A percentile compares a stretch with the other conserved stretches of the same genome.
Conservation (phyloP, 2,113 vertebrate species). For the Terrapene triunguis region DNA sequence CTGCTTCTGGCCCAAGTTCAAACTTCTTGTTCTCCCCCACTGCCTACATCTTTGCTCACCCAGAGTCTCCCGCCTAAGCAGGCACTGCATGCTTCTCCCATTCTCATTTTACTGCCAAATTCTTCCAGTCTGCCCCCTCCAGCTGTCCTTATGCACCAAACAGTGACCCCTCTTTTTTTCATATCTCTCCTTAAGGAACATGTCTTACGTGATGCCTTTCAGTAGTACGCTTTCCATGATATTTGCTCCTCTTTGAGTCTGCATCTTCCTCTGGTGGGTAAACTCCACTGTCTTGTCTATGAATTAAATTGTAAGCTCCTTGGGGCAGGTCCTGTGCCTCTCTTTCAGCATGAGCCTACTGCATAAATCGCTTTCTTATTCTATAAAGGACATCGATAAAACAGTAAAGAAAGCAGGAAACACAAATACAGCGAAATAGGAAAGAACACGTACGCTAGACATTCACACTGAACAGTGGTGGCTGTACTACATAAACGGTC, state of each 20-base stretch:
- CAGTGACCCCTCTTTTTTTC: neutral
- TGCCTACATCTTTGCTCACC: neutral
- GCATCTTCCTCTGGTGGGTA: accelerated
- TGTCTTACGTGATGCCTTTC: neutral
- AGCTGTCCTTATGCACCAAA: neutral
- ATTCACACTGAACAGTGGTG: neutral
- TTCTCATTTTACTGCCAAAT: neutral
- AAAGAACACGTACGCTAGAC: neutral
- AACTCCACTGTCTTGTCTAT: neutral
- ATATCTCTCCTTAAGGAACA: neutral
- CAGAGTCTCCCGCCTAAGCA: neutral
- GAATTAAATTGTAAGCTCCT: neutral
- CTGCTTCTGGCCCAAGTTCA: neutral
- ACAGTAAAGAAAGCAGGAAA: neutral
- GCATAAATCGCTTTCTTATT: neutral
- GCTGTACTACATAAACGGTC: neutral
- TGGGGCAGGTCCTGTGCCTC: neutral
- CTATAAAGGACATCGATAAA: neutral
- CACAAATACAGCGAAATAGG: neutral
- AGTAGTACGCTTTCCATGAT: neutral
- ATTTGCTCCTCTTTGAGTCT: neutral
- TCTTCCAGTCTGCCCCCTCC: neutral
- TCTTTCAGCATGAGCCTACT: neutral
- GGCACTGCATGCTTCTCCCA: neutral
- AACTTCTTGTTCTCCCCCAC: neutral